Evolutionary conservation across 2,113 vertebrate genomes (phyloP).

Genomic region (Mellivora capensis): DNA sequence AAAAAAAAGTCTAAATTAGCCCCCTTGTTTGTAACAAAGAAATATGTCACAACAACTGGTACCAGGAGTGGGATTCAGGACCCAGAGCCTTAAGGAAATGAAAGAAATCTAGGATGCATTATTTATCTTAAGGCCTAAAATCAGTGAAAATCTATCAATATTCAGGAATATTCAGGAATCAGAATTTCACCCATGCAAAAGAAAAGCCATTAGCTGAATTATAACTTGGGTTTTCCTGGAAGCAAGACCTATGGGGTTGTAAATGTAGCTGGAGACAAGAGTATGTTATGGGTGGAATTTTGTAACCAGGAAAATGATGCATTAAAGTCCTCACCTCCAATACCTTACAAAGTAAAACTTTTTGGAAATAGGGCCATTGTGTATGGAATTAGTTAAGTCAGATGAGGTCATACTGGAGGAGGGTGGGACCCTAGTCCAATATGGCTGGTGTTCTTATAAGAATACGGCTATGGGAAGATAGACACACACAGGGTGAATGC

Average conservation of each 20-base stretch:
- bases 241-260: not conserved
- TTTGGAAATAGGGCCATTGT: not conserved
- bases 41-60: not conserved
- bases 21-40: not conserved
- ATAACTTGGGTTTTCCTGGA: not conserved
- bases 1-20: not conserved
- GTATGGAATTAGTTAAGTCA: not conserved
- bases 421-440: not conserved
- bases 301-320: not conserved
- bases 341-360: not conserved
- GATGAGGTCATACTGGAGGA: not conserved
- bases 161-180: not conserved
- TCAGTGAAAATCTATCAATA: not conserved
- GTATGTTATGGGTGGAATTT: not conserved
- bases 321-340: not conserved
- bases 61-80: not conserved
- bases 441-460: not conserved
- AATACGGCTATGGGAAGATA: not conserved
- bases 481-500: not conserved
- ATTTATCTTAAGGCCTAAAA: not conserved
- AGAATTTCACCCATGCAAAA: not conserved
- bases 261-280: not conserved
- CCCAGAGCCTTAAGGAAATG: not conserved
- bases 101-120: not conserved
- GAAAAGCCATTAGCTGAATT: not conserved